Evolutionary conservation across 2,888 invertebrate species (phyloP), one percentile per base, ranked within the genome.

Genomic region (Trachelus troglodyta): DNA sequence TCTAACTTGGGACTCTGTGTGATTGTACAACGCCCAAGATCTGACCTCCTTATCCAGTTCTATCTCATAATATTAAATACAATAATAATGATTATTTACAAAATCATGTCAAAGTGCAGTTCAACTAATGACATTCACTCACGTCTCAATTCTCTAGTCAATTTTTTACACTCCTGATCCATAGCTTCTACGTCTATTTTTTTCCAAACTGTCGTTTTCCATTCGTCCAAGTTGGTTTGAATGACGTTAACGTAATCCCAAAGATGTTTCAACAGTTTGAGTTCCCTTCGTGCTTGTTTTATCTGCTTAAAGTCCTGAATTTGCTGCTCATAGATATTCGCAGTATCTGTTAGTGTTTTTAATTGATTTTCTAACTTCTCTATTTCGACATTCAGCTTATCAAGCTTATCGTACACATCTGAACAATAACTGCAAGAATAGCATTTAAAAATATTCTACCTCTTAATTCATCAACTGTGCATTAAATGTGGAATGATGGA

Each of bases 201-300:
- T 88, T 96, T 96, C 98, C 98, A 99, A 0, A 96, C 95, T 0
- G 98, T 98, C 79, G 94, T 96, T 91, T 98, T 98, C 98, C 98
- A 99, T 90, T 97, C 97, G 76, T 96, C 95, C 78, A 98, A 95
- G 78, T 95, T 96, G 1, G 96, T 95, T 87, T 94, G 94, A 34
- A 98, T 96, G 68, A 98, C 94, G 82, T 94, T 93, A 71, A 96
- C 95, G 90, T 97, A 98, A 92, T 98, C 98, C 98, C 98, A 98
- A 35, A 98, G 93, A 88, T 95, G 94, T 94, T 97, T 97, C 23
- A 94, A 87, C 85, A 95, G 92, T 85, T 94, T 95, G 33, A 98
- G 89, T 90, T 98, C 98, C 81, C 95, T 95, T 73, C 97, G 93
- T 79, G 96, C 95, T 78, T 93, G 92, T 84, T 95, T 95, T 31